A percentile compares a stretch with the other conserved stretches of the same genome.
Conservation (phyloP, 2,888 invertebrate species). For the Sinhomidia bicolor region DNA sequence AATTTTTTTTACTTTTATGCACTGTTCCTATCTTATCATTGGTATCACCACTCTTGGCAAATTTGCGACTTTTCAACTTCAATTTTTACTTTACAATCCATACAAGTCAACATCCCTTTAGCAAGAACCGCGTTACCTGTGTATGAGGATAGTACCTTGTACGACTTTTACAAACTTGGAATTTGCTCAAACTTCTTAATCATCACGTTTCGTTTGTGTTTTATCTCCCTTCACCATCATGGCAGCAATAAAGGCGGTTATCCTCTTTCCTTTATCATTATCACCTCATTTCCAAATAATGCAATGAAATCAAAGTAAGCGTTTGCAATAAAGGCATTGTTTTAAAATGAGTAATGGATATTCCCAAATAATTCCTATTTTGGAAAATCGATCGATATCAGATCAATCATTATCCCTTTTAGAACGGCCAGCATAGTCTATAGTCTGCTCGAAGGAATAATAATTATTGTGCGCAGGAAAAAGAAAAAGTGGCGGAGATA, state of each 20-base stretch:
- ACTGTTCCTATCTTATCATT: too few species aligned
- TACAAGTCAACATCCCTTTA: too few species aligned
- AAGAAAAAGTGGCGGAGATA: neutral
- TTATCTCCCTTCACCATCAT: neutral
- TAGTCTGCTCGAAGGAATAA: neutral
- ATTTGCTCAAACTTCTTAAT: neutral
- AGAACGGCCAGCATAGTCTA: neutral
- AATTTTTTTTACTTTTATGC: too few species aligned
- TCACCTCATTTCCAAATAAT: slow-evolving; percentile 15
- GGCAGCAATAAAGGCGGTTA: neutral
- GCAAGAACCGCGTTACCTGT: too few species aligned
- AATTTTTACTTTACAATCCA: too few species aligned
- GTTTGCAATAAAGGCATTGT: neutral
- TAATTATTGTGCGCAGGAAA: neutral
- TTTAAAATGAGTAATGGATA: slow-evolving; percentile 42
- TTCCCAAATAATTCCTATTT: slow-evolving; percentile 48
- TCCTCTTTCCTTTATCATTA: neutral
- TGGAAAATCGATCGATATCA: slow-evolving; percentile 53
- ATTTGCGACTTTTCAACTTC: too few species aligned
- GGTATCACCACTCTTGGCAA: too few species aligned
- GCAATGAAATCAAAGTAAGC: slow-evolving; percentile 9
- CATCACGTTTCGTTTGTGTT: neutral
- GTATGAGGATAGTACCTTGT: too few species aligned
- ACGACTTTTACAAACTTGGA: too few species aligned
- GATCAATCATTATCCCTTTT: slow-evolving; percentile 57